Percentiles rank a stretch among this genome's conserved stretches.
These are phyloP conservation scores for Chromobotia macracanthus DNA, from an alignment of 2,797 vertebrate species.

Conservation along the genomic window DNA sequence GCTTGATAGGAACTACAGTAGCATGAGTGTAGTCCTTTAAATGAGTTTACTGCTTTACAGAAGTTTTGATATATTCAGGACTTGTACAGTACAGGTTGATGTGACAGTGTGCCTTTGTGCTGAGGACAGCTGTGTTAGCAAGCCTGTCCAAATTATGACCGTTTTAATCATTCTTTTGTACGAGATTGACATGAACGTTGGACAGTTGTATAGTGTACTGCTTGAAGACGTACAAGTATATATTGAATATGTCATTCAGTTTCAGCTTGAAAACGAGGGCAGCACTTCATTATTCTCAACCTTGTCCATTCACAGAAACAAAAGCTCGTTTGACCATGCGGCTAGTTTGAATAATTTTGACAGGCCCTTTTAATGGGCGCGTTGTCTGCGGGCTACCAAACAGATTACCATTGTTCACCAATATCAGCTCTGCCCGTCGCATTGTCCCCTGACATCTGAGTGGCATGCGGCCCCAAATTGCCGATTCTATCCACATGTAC, in stretches of 20 bases:
- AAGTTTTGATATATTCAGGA: slow-evolving; percentile 32
- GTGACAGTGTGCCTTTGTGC: slow-evolving; percentile 22
- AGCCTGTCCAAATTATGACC: slow-evolving; percentile 37
- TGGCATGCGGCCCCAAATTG: slow-evolving; percentile 58
- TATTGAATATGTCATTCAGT: slow-evolving; percentile 43
- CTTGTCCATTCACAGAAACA: slow-evolving; percentile 57
- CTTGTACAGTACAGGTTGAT: slow-evolving; percentile 37
- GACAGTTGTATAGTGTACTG: slow-evolving; percentile 31
- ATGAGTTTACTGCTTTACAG: background rate
- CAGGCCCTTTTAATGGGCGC: slow-evolving; percentile 62
- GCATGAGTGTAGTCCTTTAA: background rate
- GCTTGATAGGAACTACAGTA: too few relatives aligned
- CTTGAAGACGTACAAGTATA: slow-evolving; percentile 40
- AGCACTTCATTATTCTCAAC: slow-evolving; percentile 50
- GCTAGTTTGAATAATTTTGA: slow-evolving; percentile 65
- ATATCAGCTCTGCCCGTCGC: slow-evolving; percentile 60
- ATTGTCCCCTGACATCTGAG: slow-evolving; percentile 65
- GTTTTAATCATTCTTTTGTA: slow-evolving; percentile 42
- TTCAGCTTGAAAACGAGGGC: slow-evolving; percentile 49
- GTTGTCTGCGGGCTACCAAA: slow-evolving; percentile 60
- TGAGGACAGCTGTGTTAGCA: slow-evolving; percentile 47
- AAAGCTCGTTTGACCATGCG: slow-evolving; percentile 55
- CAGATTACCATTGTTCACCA: slow-evolving; percentile 67
- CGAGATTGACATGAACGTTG: slow-evolving; percentile 30
- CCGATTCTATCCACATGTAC: slow-evolving; percentile 44